Base-by-base conservation (phyloP, 2,888 invertebrate genomes). In the Apomyelois bistriatella region DNA sequence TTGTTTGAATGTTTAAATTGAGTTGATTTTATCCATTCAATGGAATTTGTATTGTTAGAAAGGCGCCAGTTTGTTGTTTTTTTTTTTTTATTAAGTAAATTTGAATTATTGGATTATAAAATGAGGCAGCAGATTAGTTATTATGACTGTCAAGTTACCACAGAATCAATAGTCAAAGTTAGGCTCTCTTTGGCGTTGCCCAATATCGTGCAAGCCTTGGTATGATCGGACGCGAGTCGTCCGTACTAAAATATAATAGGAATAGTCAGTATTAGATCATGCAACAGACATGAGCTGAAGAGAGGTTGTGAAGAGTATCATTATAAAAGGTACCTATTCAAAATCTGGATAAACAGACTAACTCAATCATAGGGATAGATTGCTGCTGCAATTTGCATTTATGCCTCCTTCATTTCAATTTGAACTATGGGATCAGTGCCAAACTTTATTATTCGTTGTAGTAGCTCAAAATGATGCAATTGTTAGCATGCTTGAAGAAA, bases 381-480 rank as follows among this genome's bases (percentile, higher is more conserved):
- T 82, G 76, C 78, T 86, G 87, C 86, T 86, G 82, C 87, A 87
- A 86, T 86, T 66, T 86, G 89, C 89, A 89, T 89, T 88, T 88
- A 89, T 70, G 86, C 84, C 82, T 87, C 83, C 84, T 83, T 84
- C 79, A 81, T 74, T 77, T 76, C 79, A 74, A 80, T 82, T 85
- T 86, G 82, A 83, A 86, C 85, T 80, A 79, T 82, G 87, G 85
- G 87, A 87, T 88, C 88, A 88, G 90, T 90, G 90, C 90, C 90
- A 90, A 88, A 90, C 87, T 86, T 88, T 85, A 85, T 84, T 81
- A 77, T 87, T 85, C 79, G 89, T 87, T 88, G 88, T 88, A 90
- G 89, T 89, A 90, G 89, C 90, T 90, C 90, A 87, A 89, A 88
- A 84, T 72, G 82, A 88, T 89, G 89, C 90, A 87, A 85, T 88